Conservation (phyloP, 2,888 invertebrate genomes). For the Sinhomidia bicolor region DNA sequence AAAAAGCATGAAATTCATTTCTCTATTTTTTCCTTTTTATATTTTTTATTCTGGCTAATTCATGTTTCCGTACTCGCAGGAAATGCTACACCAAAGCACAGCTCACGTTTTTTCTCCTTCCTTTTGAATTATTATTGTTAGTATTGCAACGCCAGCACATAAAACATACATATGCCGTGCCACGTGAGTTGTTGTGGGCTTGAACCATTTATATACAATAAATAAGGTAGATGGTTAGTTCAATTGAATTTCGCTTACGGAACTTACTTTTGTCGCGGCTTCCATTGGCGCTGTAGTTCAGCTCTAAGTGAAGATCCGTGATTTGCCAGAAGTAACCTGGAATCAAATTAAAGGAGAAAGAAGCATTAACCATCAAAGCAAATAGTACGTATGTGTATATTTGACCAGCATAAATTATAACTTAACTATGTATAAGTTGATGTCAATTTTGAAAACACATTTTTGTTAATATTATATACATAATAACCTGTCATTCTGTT, state of each 20-base stretch:
- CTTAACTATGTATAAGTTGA: no score
- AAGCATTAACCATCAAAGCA: neutral
- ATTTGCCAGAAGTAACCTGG: slow-evolving; percentile 98
- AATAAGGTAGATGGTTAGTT: no score
- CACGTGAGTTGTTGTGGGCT: no score
- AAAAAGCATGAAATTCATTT: neutral
- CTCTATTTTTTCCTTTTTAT: neutral
- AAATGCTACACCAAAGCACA: neutral
- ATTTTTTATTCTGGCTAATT: slow-evolving; percentile 50
- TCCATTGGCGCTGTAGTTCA: slow-evolving; percentile 89
- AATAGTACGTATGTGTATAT: neutral
- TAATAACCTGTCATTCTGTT: no score
- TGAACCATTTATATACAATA: no score
- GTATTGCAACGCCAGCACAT: neutral
- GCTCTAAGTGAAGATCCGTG: slow-evolving; percentile 95
- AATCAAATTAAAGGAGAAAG: slow-evolving; percentile 60
- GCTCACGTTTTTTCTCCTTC: neutral
- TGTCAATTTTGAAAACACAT: no score
- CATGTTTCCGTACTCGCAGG: slow-evolving; percentile 31
- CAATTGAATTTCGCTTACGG: neutral
- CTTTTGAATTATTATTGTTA: neutral
- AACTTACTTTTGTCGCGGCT: slow-evolving; percentile 89
- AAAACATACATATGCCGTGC: no score
- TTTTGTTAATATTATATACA: no score
- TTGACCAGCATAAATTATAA: neutral